phyloP scores from a whole-genome alignment of 2,113 vertebrate genomes.

The Paraplagusia blochii region DNA sequence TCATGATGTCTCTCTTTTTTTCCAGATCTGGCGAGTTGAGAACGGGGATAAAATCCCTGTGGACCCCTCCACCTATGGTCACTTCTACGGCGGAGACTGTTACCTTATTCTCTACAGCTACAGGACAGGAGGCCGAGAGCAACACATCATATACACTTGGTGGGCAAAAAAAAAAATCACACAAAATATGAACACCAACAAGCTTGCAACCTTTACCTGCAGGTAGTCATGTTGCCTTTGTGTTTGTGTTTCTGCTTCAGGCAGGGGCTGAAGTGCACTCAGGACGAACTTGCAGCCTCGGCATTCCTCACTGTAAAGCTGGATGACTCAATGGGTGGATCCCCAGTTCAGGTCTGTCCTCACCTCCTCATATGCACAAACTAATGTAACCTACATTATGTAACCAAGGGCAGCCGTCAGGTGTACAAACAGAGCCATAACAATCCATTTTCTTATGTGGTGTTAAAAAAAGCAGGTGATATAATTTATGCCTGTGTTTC shows the following conservation, averaged over 20 bases:
- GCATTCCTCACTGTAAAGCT: constrained; percentile 72
- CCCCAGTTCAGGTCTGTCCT: constrained; percentile 74
- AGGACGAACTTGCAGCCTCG: constrained; percentile 75
- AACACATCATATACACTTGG: constrained; percentile 82
- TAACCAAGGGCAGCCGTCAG: too few species aligned
- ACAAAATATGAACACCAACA: too few species aligned
- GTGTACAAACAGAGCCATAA: background rate
- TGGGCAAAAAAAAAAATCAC: constrained; percentile 33
- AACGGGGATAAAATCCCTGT: constrained; percentile 56
- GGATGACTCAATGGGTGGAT: constrained; percentile 77
- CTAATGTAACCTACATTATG: background rate
- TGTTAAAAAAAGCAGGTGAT: too few species aligned
- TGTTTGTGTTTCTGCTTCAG: constrained; percentile 44
- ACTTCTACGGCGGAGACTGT: constrained; percentile 81
- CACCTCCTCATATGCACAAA: background rate
- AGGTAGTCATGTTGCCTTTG: background rate
- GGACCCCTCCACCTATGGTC: constrained; percentile 67
- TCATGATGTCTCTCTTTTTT: constrained; percentile 4
- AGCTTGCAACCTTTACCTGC: too few species aligned
- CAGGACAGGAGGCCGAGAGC: constrained; percentile 53
- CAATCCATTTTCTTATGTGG: too few species aligned
- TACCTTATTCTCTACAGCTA: constrained; percentile 82
- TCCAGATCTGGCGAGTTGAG: constrained; percentile 80
- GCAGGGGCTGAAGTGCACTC: constrained; percentile 78
- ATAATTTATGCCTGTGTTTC: too few species aligned